Evolutionary conservation across 2,888 invertebrate genomes (phyloP).

Genomic region (Rotaria sp.): DNA sequence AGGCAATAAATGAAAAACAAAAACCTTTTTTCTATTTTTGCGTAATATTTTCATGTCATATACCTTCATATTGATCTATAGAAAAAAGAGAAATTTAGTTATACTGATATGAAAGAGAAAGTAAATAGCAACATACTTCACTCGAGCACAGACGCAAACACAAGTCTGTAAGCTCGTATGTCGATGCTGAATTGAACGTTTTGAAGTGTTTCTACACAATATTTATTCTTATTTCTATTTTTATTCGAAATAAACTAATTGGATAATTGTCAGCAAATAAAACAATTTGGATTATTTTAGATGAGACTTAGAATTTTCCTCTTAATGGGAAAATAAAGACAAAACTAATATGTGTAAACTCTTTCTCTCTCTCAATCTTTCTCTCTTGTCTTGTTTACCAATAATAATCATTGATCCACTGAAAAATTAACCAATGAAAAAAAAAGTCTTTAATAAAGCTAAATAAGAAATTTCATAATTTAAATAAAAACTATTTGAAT

Average conservation of each 20-base stretch:
- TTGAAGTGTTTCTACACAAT: neutral
- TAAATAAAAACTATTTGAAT: neutral
- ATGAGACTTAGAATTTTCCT: neutral
- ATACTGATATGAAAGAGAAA: neutral
- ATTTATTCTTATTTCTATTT: neutral
- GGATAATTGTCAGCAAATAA: neutral
- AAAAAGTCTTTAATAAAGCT: neutral
- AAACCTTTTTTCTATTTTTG: no score
- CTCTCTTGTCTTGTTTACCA: neutral
- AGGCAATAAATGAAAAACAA: neutral
- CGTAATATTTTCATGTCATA: neutral
- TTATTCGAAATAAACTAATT: neutral
- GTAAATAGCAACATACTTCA: neutral
- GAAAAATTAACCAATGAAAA: neutral
- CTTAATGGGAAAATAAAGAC: neutral
- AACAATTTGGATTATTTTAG: neutral
- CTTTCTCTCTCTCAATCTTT: neutral
- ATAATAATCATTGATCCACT: neutral
- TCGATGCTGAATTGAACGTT: neutral
- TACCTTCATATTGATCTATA: slow-evolving; percentile 16
- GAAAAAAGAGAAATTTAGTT: neutral
- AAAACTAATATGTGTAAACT: neutral
- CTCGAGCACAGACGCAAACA: slow-evolving; percentile 19
- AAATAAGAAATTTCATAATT: neutral
- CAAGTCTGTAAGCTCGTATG: slow-evolving; percentile 8